Evolutionary conservation across 2,888 invertebrate species (phyloP), one percentile per base, ranked within the genome.

Genomic region (Choristoneura rosaceana): DNA sequence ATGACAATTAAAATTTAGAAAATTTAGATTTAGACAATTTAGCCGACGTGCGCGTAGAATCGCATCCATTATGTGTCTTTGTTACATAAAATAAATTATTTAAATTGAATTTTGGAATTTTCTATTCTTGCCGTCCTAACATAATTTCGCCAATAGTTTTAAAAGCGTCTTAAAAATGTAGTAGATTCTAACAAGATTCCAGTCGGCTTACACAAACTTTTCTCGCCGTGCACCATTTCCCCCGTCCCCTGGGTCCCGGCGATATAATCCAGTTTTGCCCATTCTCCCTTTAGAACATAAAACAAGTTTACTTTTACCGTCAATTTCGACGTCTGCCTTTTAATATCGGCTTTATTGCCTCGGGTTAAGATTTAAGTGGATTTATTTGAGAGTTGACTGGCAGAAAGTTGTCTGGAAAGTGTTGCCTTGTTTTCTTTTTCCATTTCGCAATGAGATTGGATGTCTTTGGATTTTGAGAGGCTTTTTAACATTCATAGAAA

Each of bases 201-300:
- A 79, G 80, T 80, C 80, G 82, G 84, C 86, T 88, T 86, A 84
- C 80, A 85, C 79, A 86, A 88, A 87, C 88, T 86, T 85, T 84
- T 77, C 82, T 78, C 80, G 73, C 78, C 75, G 77, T 74, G 74
- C 78, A 82, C 78, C 78, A 74, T 76, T 77, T 75, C 70, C 77
- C 82, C 79, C 81, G 74, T 81, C 86, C 82, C 84, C 66, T 58
- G 88, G 85, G 91, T 85, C 79, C 73, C 68, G 77, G 76, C 84
- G 85, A 83, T 83, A 87, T 92, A 93, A 92, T 92, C 90, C 91
- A 89, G 87, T 92, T 92, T 88, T 79, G 77, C 82, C 84, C 83
- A 81, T 82, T 85, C 86, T 84, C 84, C 87, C 85, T 80, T 79
- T 78, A 79, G 82, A 88, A 87, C 83, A 83, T 81, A 83, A 87